Evolutionary conservation across 2,797 vertebrate species (phyloP), one percentile per base, ranked within the genome.

Genomic region (Vespertilio murinus): DNA sequence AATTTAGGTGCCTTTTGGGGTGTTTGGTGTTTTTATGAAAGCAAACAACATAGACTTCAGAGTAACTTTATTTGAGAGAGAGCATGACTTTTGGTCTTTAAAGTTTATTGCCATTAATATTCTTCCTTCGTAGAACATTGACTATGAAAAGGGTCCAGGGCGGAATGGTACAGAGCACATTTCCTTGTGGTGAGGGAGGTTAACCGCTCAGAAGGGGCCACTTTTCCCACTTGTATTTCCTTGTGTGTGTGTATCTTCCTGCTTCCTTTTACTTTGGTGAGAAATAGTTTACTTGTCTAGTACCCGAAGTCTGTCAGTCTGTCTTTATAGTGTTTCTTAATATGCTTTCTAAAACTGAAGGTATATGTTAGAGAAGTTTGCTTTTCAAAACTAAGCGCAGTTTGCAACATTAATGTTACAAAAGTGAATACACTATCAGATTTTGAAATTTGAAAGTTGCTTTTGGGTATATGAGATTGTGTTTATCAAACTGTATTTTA

Each of bases 341-440:
- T 71, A 82, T 79, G 70, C 20, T 71, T 83, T 92, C 52, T 90
- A 65, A 96, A 95, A 81, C 40, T 6, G 2, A 92, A 94, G 52
- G 61, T 88, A 11, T 45, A 5, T 90, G 23, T 73, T 93, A 80
- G 70, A 94, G 87, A 94, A 82, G 40, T 52, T 89, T 90, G 40
- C 42, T 95, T 96, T 82, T 96, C 83, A 91, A 49, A 96, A 92
- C 77, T 94, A 90, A 93, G 67, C 54, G n/a, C 52, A 79, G 9
- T 82, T 94, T 83, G 52, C 30, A 80, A 81, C 80, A 90, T 84
- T 82, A 91, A 80, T 83, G 80, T 89, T 95, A 65, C 28, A 87
- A 52, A 90, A 91, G 28, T 92, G 56, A 93, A 81, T 93, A 59
- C 22, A 73, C 64, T 83, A 35, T 92, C 69, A 91, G 87, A 47